These are phyloP conservation scores for Panthera tigris DNA, from an alignment of 2,113 vertebrate species.

Conservation along the genomic window DNA sequence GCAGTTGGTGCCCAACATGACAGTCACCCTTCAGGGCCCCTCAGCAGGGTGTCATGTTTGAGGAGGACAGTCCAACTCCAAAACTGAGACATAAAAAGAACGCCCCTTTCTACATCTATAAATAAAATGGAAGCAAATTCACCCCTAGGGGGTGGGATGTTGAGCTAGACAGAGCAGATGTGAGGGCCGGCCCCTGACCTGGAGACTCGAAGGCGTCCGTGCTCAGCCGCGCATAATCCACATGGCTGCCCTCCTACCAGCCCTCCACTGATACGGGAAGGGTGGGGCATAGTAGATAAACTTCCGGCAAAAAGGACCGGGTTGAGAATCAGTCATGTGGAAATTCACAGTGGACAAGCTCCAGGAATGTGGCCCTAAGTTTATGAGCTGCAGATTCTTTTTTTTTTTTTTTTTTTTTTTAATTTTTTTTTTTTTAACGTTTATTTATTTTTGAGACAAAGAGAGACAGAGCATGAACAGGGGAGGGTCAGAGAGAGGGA, in stretches of 20 bases:
- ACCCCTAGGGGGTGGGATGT: not conserved
- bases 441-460: too few species aligned
- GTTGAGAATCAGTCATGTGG: not conserved
- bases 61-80: not conserved
- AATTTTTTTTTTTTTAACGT: too few species aligned
- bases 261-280: not conserved
- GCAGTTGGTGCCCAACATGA: not conserved
- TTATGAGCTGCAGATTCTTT: not conserved
- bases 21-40: not conserved
- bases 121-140: not conserved
- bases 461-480: too few species aligned
- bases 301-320: not conserved
- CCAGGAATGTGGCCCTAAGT: not conserved
- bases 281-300: not conserved
- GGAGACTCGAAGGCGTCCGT: fast-evolving
- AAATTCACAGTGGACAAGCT: not conserved
- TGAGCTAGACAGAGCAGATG: not conserved
- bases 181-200: not conserved
- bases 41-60: not conserved
- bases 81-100: not conserved
- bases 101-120: not conserved
- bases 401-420: too few species aligned
- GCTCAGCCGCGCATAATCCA: not conserved
- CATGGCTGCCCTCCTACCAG: not conserved
- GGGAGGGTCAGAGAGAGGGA: too few species aligned